These are phyloP conservation scores for Sabatieria punctata DNA, from an alignment of 2,888 invertebrate species.

Conservation along the genomic window DNA sequence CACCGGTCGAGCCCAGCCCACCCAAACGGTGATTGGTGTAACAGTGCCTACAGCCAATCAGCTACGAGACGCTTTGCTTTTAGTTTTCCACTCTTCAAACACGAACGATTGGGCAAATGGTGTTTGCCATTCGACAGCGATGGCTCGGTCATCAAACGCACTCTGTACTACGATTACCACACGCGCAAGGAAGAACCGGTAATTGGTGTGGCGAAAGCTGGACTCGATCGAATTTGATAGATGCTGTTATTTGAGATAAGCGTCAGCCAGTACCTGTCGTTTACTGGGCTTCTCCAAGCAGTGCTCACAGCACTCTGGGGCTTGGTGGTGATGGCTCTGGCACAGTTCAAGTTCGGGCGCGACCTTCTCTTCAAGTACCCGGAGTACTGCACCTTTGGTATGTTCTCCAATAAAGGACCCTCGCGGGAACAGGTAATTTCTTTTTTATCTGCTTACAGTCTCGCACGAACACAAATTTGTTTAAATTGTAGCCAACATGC, in stretches of 20 bases:
- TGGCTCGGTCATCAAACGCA: slow-evolving; percentile 42
- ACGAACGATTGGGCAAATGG: no score
- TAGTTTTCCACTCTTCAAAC: no score
- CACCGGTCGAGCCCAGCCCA: no score
- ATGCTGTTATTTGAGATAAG: slow-evolving; percentile 15
- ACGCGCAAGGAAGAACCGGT: slow-evolving; percentile 51
- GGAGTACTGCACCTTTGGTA: slow-evolving; percentile 52
- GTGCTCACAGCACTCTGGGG: slow-evolving; percentile 43
- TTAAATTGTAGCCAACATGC: no score
- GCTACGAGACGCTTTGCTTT: no score
- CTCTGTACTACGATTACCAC: slow-evolving; percentile 57
- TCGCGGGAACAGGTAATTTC: slow-evolving; percentile 37
- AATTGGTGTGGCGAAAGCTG: slow-evolving; percentile 3
- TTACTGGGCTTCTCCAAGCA: slow-evolving; percentile 41
- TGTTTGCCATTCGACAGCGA: slow-evolving; percentile 49
- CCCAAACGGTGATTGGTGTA: no score
- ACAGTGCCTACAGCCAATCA: no score
- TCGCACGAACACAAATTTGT: no score
- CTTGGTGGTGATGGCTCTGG: slow-evolving; percentile 44
- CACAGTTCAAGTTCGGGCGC: slow-evolving; percentile 47
- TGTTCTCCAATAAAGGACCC: slow-evolving; percentile 46
- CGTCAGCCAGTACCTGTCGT: slow-evolving; percentile 48
- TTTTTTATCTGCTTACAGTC: no score
- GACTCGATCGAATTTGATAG: background rate
- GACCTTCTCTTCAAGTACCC: slow-evolving; percentile 51